phyloP scores from a whole-genome alignment of 2,888 invertebrate genomes.

The Xestia ashworthii region DNA sequence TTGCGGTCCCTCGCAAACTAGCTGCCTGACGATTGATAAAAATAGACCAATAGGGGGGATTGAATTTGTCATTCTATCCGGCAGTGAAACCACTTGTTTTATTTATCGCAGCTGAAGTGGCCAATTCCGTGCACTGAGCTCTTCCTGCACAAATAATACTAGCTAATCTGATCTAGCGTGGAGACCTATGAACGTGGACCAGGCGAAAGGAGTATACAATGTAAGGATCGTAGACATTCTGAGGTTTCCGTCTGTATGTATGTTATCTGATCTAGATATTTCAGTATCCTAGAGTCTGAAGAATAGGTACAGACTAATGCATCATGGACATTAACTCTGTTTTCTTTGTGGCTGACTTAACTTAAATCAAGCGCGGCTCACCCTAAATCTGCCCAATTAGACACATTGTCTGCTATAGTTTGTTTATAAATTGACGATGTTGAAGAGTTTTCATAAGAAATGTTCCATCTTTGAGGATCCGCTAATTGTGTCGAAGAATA shows the following conservation, averaged over 20 bases:
- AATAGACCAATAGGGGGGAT: constrained; percentile 62
- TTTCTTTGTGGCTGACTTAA: not conserved
- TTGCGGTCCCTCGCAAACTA: constrained; percentile 55
- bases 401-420: not conserved
- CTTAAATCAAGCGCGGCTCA: not conserved
- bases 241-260: not conserved
- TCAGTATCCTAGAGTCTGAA: not conserved
- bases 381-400: not conserved
- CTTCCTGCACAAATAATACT: constrained; percentile 48
- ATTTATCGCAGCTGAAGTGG: constrained; percentile 54
- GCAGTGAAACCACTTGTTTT: constrained; percentile 60
- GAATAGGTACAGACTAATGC: not conserved
- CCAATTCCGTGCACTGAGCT: constrained; percentile 47
- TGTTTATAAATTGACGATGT: not conserved
- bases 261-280: not conserved
- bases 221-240: not conserved
- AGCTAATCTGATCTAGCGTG: not conserved
- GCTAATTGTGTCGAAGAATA: no score
- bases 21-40: constrained; percentile 60
- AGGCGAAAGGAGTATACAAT: not conserved
- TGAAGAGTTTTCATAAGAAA: no score
- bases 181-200: not conserved
- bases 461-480: no score
- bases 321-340: not conserved
- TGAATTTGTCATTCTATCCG: constrained; percentile 65